Evolutionary conservation across 2,888 invertebrate species (phyloP), one percentile per base, ranked within the genome.

Genomic region (Enchytraeus crypticus): DNA sequence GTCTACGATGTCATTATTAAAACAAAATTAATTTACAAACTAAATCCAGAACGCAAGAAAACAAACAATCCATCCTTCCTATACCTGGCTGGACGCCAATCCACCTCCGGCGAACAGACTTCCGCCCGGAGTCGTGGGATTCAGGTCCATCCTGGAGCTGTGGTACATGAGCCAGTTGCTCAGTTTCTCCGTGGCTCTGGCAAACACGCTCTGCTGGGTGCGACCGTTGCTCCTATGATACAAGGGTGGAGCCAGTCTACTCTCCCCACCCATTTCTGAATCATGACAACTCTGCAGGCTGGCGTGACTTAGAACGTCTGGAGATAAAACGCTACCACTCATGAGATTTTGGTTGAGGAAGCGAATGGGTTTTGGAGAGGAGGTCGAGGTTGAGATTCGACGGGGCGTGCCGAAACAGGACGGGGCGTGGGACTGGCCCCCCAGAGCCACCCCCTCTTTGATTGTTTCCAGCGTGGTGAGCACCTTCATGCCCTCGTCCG

Each of bases 381-480:
- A 21, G 3, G 29, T n/a, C 3, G 59, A 38, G 14, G 49, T 59
- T 21, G 11, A 8, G 38, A 1, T 43, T 21, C 29, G 47, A 11
- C 26, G 29, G 2, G 58, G 59, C 2, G 60, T 57, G 57, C 57
- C 56, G 26, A 54, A 34, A 34, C 38, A 53, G 5, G 55, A 38
- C 8, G 43, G 18, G 14, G 27, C 18, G 18, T 34, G 54, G n/a
- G 45, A n/a, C 18, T 45, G 27, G 23, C 34, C 47, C n/a, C 49
- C 51, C 2, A 59, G 43, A 11, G 49, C 59, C 1, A 47, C 61
- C 18, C 63, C 69, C 43, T 69, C 69, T 30, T 59, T 59, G 21
- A 69, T 69, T 14, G 69, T 68, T 49, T 66, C 67, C 63, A 69
- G 64, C 3, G 65, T 66, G 47, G 60, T 69, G 21, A 69, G 63